Base-by-base conservation (phyloP, 2,113 vertebrate species). In the Oryzias woworae region DNA sequence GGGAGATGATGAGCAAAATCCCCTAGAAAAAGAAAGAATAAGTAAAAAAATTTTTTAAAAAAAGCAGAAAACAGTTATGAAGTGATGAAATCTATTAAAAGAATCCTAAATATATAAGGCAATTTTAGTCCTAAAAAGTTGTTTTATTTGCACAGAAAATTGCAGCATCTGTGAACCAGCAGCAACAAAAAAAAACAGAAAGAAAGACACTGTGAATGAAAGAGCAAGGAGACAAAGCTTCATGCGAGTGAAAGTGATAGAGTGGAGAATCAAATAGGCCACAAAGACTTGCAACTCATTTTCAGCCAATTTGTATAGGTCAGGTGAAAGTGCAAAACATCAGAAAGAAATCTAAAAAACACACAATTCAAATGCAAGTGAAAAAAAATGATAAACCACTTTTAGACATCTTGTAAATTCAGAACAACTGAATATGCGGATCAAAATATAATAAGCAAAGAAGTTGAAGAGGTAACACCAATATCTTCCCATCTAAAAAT, bases 11-110 rank as follows among this genome's bases (percentile, higher is more conserved):
- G 92, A 92, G 90, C 89, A 85, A 93, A 95, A 95, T 84, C 89
- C 94, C 96, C 96, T 96, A 88, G 91, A 94, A 94, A 95, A 92
- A 92, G 91, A 31, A 92, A 93, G 86, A 93, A 65, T 45, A 45
- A 62, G 71, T 50, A 64, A 75, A 70, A 23, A 84, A 20, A 20
- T 20, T 20, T 20, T 20, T 20, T 20, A 20, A 20, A 20, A 69
- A 53, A 84, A 83, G 75, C 73, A 80, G 62, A 80, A 81, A 84
- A 83, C 77, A 77, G 76, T 80, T 63, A 89, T 87, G 86, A 87
- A 66, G 81, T 64, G 73, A 83, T 88, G 73, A 85, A 73, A 82
- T 71, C 46, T 56, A 81, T 81, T 84, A 82, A 82, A 81, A 79
- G 82, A 62, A 73, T 68, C 51, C 73, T 36, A 12, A 12, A 12